Evolutionary conservation across 2,797 vertebrate genomes (phyloP).

Genomic region (Darevskia mixta): DNA sequence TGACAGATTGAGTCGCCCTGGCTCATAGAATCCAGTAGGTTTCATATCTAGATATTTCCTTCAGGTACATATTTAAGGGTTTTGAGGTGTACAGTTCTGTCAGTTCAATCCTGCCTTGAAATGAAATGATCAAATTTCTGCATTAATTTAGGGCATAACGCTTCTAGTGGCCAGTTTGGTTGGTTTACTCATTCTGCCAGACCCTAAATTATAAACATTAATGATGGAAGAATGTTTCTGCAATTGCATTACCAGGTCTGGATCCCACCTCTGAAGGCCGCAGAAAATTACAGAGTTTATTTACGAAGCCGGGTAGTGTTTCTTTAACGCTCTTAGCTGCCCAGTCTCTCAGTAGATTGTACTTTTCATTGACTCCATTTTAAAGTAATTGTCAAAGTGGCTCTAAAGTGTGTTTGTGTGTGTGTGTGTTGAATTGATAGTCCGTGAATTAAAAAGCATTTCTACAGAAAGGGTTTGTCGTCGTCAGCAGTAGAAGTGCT

Average conservation of each 20-base stretch:
- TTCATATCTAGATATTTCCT: conserved; percentile 48
- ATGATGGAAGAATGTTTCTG: conserved; percentile 15
- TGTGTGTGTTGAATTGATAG: conserved; percentile 48
- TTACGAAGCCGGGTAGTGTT: conserved; percentile 38
- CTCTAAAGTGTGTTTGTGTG: neutral
- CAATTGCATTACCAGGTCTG: neutral
- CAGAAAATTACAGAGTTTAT: neutral
- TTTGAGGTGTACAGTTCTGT: neutral
- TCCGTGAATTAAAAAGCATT: conserved; percentile 50
- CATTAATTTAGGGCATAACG: neutral
- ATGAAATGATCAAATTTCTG: conserved; percentile 20
- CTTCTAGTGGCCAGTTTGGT: conserved; percentile 36
- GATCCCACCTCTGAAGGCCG: neutral
- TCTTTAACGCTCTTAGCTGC: conserved; percentile 21
- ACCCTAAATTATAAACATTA: conserved; percentile 15
- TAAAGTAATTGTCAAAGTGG: conserved; percentile 50
- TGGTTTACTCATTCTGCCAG: neutral
- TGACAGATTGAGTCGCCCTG: conserved; percentile 44
- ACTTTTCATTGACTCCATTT: neutral
- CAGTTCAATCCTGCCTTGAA: conserved; percentile 46
- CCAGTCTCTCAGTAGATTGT: neutral
- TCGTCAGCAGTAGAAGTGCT: neutral
- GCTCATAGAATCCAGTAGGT: conserved; percentile 40
- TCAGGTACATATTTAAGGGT: neutral
- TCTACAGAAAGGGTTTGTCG: neutral